phyloP scores from a whole-genome alignment of 2,797 vertebrate genomes.

The Enteromius thamalakanensis region DNA sequence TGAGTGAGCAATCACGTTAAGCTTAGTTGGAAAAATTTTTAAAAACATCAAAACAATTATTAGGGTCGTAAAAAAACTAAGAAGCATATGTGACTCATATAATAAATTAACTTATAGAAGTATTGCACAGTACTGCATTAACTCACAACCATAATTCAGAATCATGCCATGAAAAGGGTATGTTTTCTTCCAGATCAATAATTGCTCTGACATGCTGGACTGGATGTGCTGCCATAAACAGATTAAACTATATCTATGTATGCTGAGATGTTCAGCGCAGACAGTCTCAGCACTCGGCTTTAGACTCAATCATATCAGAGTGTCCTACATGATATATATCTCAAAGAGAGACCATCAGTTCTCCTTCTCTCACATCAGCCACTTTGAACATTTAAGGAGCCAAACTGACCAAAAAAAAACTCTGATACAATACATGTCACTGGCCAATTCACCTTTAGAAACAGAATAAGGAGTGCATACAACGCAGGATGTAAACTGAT shows the following conservation, averaged over 20 bases:
- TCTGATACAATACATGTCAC: background rate
- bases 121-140: background rate
- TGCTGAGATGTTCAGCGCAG: background rate
- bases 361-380: background rate
- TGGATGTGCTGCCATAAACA: conserved; percentile 8
- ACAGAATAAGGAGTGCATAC: background rate
- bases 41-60: background rate
- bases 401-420: background rate
- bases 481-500: background rate
- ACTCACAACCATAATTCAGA: conserved; percentile 1
- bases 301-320: background rate
- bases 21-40: background rate
- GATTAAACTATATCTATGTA: conserved; percentile 5
- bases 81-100: background rate
- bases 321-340: background rate
- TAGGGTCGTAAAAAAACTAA: background rate
- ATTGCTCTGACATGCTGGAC: background rate
- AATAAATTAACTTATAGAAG: conserved; percentile 6
- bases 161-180: conserved; percentile 6
- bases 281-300: background rate
- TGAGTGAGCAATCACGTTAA: background rate
- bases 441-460: background rate
- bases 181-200: conserved; percentile 12
- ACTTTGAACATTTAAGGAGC: background rate
- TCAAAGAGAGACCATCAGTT: background rate